A percentile compares a stretch with the other conserved stretches of the same genome.
These are phyloP conservation scores for Aselliscus stoliczkanus DNA, from an alignment of 2,797 vertebrate genomes.

Conservation along the genomic window DNA sequence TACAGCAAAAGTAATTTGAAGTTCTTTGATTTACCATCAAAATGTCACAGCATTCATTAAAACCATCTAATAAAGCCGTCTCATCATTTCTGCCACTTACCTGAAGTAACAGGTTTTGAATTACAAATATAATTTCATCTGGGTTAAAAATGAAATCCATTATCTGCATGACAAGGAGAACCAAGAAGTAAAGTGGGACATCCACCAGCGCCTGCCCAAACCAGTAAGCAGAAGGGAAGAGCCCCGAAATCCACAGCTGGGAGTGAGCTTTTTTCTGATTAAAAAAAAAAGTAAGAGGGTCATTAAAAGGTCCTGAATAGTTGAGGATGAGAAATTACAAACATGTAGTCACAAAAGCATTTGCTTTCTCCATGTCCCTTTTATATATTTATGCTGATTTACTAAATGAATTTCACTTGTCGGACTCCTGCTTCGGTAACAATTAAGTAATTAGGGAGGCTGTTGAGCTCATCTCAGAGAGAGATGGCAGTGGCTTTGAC, in stretches of 20 bases:
- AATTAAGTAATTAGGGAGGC: neutral
- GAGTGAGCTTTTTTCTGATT: constrained; percentile 87
- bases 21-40: neutral
- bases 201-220: constrained; percentile 91
- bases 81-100: constrained; percentile 32
- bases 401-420: neutral
- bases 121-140: neutral
- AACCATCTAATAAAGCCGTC: neutral
- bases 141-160: neutral
- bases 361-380: neutral
- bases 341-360: neutral
- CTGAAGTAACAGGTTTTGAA: constrained; percentile 29
- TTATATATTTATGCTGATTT: neutral
- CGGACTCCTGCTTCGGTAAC: no score
- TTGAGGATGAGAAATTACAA: neutral
- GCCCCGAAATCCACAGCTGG: constrained; percentile 88
- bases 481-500: neutral
- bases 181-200: constrained; percentile 84
- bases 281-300: neutral
- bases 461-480: neutral
- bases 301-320: neutral
- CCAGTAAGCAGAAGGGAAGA: constrained; percentile 94
- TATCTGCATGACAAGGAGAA: constrained; percentile 68
- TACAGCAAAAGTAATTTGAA: neutral
- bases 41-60: neutral